Evolutionary conservation across 2,113 vertebrate genomes (phyloP), one percentile per base, ranked within the genome.

Genomic region (Ammospiza caudacuta): DNA sequence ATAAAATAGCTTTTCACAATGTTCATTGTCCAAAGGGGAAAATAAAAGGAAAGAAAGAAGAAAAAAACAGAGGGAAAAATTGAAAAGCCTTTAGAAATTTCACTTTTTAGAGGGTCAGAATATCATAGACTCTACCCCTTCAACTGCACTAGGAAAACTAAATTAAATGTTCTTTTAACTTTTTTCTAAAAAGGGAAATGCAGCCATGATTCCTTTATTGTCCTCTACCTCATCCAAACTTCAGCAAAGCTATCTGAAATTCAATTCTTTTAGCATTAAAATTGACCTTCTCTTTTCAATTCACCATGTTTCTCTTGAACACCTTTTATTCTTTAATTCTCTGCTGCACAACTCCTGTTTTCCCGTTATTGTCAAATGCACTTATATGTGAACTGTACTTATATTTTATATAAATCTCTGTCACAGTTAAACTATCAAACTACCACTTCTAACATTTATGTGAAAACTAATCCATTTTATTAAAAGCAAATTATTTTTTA

Each of bases 11-110:
- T 83, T 83, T 87, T 76, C 13, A 2, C 14, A 67, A 20, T 8
- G 3, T 25, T 68, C 8, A 21, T 41, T 52, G 33, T 43, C 2
- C 3, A 51, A 49, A 67, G 41, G 3, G 6, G 7, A 29, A 72
- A 28, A 55, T 44, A 31, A 55, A 55, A 6, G 11, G 2, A 31
- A 55, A 61, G 33, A 54, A 11, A 4, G 4, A 7, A 33, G 31
- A 57, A 44, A 49, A 49, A 9, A 6, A 5, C 2, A 4, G 14
- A 6, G 2, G 17, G 43, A 23, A 5, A 5, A 1, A 4, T 11
- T 74, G 22, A 80, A 80, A 91, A 63, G 7, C 11, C 20, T 58
- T 84, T 75, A 17, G n/a, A 83, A 86, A 46, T 27, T 24, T 85
- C 14, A 73, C 27, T 68, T 63, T 83, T 18, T 52, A 67, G 22